Evolutionary conservation across 2,113 vertebrate species (phyloP), one percentile per base, ranked within the genome.

Genomic region (Leucopsar rothschildi): DNA sequence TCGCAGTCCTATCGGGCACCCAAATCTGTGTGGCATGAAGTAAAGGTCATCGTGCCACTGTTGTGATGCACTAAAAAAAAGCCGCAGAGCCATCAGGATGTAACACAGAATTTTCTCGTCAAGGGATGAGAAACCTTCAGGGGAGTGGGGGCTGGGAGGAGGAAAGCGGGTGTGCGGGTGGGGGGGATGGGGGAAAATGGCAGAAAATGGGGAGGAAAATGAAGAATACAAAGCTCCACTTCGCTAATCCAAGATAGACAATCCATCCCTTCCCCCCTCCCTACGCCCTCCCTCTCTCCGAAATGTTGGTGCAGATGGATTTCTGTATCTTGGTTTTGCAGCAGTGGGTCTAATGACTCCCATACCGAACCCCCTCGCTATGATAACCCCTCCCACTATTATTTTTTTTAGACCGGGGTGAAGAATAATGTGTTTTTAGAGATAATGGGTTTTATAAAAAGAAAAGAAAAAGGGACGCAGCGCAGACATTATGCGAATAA

Each of bases 281-380:
- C 89, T 93, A 96, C n/a, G 70, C 78, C 90, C 96, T 96, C 96
- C 96, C 96, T 98, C 96, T 87, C 97, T 90, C 95, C 89, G 82
- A 95, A 97, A 97, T 97, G 96, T 98, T 97, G 97, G 96, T 97
- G 97, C 97, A 85, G 98, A 97, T 97, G 96, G 97, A 97, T 98
- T 98, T 98, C 97, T 97, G 77, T 98, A 98, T 98, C 98, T 98
- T 98, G 96, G 97, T 98, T 98, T 98, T 98, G 97, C 98, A 98
- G 98, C 98, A 98, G 97, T 97, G 96, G 97, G 97, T 95, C 97
- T 98, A 98, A 98, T 98, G 97, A 98, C 97, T 97, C 93, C 94
- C 90, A 63, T 96, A 96, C 91, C 94, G 97, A 97, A 96, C 95
- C 97, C 98, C 97, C 97, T 98, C 80, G 17, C 96, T 95, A 97